Conservation (phyloP, 2,113 vertebrate species). For the Brachirus orientalis region DNA sequence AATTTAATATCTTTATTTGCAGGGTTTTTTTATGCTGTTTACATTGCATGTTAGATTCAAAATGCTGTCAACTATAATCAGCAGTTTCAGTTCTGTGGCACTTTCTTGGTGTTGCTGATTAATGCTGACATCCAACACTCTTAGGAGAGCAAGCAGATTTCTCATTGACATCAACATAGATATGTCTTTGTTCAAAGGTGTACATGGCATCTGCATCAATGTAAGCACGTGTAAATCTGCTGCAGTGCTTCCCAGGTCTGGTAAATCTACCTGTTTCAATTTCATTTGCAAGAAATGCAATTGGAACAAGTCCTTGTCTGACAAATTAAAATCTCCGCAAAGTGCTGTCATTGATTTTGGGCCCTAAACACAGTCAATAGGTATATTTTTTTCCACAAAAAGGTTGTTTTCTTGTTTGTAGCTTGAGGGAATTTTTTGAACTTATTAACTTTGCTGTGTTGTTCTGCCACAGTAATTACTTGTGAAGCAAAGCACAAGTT, state of each 20-base stretch:
- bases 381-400: slow-evolving; percentile 46
- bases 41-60: too few relatives aligned
- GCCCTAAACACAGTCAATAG: slow-evolving; percentile 49
- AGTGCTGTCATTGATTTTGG: slow-evolving; percentile 60
- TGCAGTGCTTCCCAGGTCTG: slow-evolving; percentile 29
- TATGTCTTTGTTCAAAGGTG: slow-evolving; percentile 69
- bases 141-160: slow-evolving; percentile 59
- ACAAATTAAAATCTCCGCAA: slow-evolving; percentile 61
- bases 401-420: slow-evolving; percentile 38
- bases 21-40: slow-evolving; percentile 4
- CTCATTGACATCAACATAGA: slow-evolving; percentile 69
- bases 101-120: slow-evolving; percentile 28
- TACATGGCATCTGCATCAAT: slow-evolving; percentile 48
- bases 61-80: slow-evolving; percentile 12
- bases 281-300: slow-evolving; percentile 61
- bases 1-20: too few relatives aligned
- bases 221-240: slow-evolving; percentile 28
- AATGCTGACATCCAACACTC: slow-evolving; percentile 51
- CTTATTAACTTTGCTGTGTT: slow-evolving; percentile 53
- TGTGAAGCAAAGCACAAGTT: slow-evolving; percentile 37
- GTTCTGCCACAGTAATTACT: slow-evolving; percentile 48
- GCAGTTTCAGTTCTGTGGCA: slow-evolving; percentile 9
- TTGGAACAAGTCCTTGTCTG: slow-evolving; percentile 61
- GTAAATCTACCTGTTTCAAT: slow-evolving; percentile 48
- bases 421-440: slow-evolving; percentile 57